Conservation (phyloP, 2,113 vertebrate genomes). For the Actenoides lindsayi region DNA sequence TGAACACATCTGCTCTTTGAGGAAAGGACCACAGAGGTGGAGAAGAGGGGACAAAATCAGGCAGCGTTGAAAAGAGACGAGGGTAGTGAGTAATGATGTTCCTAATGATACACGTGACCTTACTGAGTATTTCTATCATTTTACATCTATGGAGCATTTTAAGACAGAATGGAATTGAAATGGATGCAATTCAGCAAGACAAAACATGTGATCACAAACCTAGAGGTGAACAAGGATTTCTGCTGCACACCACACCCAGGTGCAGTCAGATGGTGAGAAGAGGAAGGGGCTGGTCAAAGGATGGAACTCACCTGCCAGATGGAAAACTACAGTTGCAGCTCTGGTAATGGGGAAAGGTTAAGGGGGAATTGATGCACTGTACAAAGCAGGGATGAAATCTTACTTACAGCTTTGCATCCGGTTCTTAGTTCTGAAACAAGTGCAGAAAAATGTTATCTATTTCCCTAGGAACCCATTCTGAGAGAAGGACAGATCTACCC, state of each 20-base stretch:
- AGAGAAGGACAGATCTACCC: not conserved
- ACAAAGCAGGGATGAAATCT: not conserved
- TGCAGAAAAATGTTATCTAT: not conserved
- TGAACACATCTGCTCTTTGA: not conserved
- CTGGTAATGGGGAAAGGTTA: not conserved
- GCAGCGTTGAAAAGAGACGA: not conserved
- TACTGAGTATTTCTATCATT: not conserved
- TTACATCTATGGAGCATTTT: not conserved
- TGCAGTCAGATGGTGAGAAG: not conserved
- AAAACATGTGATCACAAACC: not conserved
- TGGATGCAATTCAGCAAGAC: not conserved
- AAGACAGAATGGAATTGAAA: not conserved
- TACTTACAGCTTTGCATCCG: not conserved
- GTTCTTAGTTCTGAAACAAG: not conserved
- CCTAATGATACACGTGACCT: not conserved
- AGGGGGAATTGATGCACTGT: not conserved
- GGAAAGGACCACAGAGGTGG: not conserved
- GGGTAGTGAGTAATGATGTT: not conserved
- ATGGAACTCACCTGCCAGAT: not conserved
- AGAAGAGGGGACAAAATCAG: not conserved
- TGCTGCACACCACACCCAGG: not conserved
- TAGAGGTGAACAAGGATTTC: not conserved
- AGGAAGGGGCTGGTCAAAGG: not conserved
- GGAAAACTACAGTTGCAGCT: not conserved
- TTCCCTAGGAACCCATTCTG: not conserved